Evolutionary conservation across 2,113 vertebrate species (phyloP), one percentile per base, ranked within the genome.

Genomic region (Leucoraja erinaceus): DNA sequence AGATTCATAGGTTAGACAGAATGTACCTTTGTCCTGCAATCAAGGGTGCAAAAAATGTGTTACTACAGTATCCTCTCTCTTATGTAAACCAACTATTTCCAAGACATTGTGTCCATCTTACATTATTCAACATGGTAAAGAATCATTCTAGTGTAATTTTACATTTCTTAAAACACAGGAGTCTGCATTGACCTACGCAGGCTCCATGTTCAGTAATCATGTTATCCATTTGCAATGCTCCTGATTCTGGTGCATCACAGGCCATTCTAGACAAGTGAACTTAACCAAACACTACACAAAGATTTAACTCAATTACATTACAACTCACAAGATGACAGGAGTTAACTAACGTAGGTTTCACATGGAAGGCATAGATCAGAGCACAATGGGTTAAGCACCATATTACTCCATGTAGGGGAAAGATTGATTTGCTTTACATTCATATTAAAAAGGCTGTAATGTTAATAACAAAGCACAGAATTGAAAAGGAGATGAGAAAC

Each of bases 1-100:
- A 2, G 99, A 98, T 93, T 99, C 99, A 0, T 99, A 99, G 0
- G 99, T 99, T 94, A 99, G 95, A 94, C 96, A 99, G 94, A 99
- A 99, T 93, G 98, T 98, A 20, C 96, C 96, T 96, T 98, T 99
- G 94, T 99, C 98, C 99, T 99, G 94, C 91, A 78, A 66, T 28
- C 28, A 88, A 63, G 20, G 4, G 77, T 92, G 22, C 10, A 5
- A 93, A 78, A 0, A 93, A 4, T 20, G 10, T 14, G 28, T 88
- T 63, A 86, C 28, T 28, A 86, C 25, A 25, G 18, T 54, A 8
- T 59, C 28, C 56, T 56, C 14, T 63, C 4, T 16, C 59, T 63
- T 88, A 14, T 31, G 28, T 88, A 81, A 79, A 81, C 2, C 18
- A 81, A 81, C 56, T 81, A 38, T 81, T 56, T 9, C 70, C 70